A percentile compares a stretch with the other conserved stretches of the same genome.
These are phyloP conservation scores for Cryptotis parvus DNA, from an alignment of 2,113 vertebrate species.

Conservation along the genomic window DNA sequence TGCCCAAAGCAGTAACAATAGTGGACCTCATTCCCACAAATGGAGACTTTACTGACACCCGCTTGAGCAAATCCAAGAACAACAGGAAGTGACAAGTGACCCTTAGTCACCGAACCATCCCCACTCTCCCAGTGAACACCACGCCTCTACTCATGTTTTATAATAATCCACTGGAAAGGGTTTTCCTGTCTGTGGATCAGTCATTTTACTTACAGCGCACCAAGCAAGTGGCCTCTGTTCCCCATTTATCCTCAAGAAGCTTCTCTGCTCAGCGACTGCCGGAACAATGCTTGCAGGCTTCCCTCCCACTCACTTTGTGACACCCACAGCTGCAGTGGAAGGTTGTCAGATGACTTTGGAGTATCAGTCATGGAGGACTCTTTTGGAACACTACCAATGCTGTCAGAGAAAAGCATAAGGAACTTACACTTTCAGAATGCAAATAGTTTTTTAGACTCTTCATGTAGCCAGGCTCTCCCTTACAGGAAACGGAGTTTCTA, in stretches of 20 bases:
- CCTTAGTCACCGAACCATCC: background rate
- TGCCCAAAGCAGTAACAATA: no score
- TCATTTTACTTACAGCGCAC: background rate
- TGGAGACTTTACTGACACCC: no score
- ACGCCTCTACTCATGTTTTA: background rate
- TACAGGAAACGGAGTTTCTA: conserved; percentile 1
- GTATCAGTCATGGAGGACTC: background rate
- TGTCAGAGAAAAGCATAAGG: background rate
- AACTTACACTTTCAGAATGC: no score
- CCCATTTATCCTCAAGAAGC: background rate
- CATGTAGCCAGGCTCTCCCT: background rate
- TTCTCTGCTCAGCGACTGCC: background rate
- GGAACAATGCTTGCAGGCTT: background rate
- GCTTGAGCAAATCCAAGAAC: no score
- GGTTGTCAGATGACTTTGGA: no score
- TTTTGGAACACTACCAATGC: background rate
- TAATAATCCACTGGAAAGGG: background rate
- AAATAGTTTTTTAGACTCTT: background rate
- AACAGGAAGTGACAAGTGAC: no score
- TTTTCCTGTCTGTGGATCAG: background rate
- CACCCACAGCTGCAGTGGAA: background rate
- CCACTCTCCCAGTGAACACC: background rate
- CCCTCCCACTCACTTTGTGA: background rate
- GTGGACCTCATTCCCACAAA: no score
- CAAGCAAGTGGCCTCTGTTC: background rate